Evolutionary conservation across 2,113 vertebrate genomes (phyloP).

Genomic region (Thermophis baileyi): DNA sequence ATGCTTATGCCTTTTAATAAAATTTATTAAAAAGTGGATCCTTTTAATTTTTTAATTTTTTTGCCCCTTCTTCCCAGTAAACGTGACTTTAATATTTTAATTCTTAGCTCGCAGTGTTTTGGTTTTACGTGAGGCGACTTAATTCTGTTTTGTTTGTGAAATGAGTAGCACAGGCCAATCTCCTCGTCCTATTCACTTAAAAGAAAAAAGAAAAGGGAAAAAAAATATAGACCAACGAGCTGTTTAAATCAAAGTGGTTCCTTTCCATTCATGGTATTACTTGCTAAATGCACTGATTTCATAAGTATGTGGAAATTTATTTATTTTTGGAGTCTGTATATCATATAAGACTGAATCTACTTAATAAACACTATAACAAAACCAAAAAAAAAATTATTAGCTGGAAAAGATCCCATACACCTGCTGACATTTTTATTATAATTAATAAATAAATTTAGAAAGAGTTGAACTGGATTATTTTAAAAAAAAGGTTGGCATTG

Average conservation of each 20-base stretch:
- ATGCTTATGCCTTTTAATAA: not conserved
- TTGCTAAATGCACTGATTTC: conserved; percentile 91
- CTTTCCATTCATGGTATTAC: conserved; percentile 88
- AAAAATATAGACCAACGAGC: conserved; percentile 81
- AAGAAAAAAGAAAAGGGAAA: accelerated
- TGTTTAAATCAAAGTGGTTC: conserved; percentile 80
- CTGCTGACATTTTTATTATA: not conserved
- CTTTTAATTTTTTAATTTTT: conserved; percentile 49
- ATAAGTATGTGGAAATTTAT: conserved; percentile 87
- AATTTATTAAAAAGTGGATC: conserved; percentile 74
- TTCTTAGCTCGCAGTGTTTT: conserved; percentile 89
- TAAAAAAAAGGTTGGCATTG: no score
- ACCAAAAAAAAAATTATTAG: no score
- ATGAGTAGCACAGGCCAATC: conserved; percentile 89
- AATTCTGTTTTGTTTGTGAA: conserved; percentile 89
- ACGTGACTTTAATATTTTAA: conserved; percentile 93
- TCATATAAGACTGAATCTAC: conserved; percentile 98
- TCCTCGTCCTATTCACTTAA: conserved; percentile 80
- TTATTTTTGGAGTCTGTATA: conserved; percentile 89
- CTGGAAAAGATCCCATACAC: not conserved
- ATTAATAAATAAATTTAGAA: not conserved
- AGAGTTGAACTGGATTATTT: not conserved
- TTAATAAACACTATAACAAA: conserved; percentile 95
- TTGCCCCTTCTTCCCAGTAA: conserved; percentile 77
- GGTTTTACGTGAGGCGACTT: conserved; percentile 87